Conservation (phyloP, 2,113 vertebrate genomes). For the Clarias gariepinus region DNA sequence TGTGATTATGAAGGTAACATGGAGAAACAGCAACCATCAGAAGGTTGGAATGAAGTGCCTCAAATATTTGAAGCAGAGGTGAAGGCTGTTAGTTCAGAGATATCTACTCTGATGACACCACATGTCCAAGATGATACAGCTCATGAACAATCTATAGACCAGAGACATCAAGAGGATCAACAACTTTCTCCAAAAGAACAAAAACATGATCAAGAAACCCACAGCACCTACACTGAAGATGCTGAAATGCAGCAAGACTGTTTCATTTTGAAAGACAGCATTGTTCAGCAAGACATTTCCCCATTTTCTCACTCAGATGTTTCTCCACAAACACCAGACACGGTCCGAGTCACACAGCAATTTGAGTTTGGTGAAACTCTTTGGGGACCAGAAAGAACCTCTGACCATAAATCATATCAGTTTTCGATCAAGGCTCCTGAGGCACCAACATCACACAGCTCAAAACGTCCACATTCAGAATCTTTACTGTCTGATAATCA, state of each 20-base stretch:
- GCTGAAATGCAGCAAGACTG: conserved; percentile 25
- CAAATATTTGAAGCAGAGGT: neutral
- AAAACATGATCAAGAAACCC: neutral
- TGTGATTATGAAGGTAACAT: conserved; percentile 17
- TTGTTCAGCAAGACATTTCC: conserved; percentile 49
- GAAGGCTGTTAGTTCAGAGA: neutral
- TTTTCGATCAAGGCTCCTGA: neutral
- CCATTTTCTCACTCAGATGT: conserved; percentile 56
- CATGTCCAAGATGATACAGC: conserved; percentile 15
- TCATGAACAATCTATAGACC: conserved; percentile 8
- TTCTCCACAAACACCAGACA: conserved; percentile 59
- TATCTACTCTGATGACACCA: conserved; percentile 16
- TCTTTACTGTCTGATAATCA: conserved; percentile 3
- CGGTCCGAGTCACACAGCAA: conserved; percentile 47
- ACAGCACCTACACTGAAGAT: neutral
- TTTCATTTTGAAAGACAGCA: conserved; percentile 30
- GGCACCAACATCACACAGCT: neutral
- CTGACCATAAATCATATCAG: neutral
- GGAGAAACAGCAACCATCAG: conserved; percentile 39
- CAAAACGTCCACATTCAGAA: conserved; percentile 28
- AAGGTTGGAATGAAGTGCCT: neutral
- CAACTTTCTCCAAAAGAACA: neutral
- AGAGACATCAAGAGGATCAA: neutral
- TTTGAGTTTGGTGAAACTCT: conserved; percentile 62
- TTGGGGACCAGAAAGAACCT: conserved; percentile 13